A percentile compares a stretch with the other conserved stretches of the same genome.
phyloP scores from a whole-genome alignment of 2,888 invertebrate genomes.

The Agelastica alni region DNA sequence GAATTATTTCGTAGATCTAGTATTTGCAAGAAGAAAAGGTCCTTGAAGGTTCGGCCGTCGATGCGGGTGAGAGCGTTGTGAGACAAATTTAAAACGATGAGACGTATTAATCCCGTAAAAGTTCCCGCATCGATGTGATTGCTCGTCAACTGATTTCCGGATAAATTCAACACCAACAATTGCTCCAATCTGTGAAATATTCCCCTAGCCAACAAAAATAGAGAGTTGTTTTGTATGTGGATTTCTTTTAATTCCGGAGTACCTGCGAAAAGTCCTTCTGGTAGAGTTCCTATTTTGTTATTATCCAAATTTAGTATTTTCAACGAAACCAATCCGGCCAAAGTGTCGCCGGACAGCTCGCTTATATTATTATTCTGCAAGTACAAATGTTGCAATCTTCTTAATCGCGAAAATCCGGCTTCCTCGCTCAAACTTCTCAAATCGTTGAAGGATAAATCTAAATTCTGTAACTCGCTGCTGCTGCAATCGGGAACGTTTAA shows the following conservation, averaged over 20 bases:
- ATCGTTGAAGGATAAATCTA: slow-evolving; percentile 83
- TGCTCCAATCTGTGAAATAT: slow-evolving; percentile 84
- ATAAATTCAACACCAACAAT: slow-evolving; percentile 80
- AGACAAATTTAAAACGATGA: slow-evolving; percentile 83
- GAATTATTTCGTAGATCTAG: slow-evolving; percentile 85
- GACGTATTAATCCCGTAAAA: slow-evolving; percentile 80
- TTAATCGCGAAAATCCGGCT: slow-evolving; percentile 74
- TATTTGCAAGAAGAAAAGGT: slow-evolving; percentile 83
- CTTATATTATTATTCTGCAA: slow-evolving; percentile 83
- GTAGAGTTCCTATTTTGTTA: slow-evolving; percentile 80
- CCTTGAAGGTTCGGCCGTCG: slow-evolving; percentile 83
- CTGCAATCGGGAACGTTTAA: slow-evolving; percentile 66
- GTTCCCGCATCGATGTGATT: slow-evolving; percentile 84
- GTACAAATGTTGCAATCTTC: slow-evolving; percentile 78
- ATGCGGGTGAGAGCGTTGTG: slow-evolving; percentile 84
- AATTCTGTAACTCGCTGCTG: slow-evolving; percentile 71
- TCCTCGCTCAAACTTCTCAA: slow-evolving; percentile 70
- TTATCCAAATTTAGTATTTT: slow-evolving; percentile 84
- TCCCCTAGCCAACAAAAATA: slow-evolving; percentile 80
- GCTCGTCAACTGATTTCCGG: slow-evolving; percentile 82
- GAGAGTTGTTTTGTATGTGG: slow-evolving; percentile 81
- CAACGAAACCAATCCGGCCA: slow-evolving; percentile 78
- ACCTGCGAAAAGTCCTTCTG: slow-evolving; percentile 79
- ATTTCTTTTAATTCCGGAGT: slow-evolving; percentile 82
- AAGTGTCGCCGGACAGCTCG: slow-evolving; percentile 77